Conservation (phyloP, 1,140 invertebrate genomes). For the Acromyrmex charruanus region DNA sequence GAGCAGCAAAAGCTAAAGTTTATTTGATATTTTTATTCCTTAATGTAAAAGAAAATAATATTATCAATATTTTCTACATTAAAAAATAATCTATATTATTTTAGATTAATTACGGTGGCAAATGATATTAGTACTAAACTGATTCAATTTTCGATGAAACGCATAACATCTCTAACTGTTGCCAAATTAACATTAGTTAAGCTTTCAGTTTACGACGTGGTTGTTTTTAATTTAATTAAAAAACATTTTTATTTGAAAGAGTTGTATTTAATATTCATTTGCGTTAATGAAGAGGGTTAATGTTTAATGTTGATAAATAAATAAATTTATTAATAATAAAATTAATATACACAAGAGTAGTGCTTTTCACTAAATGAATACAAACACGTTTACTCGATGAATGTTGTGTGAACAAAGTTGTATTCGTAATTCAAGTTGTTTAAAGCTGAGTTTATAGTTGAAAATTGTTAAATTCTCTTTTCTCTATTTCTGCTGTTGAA, state of each 20-base stretch:
- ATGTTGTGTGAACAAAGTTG: conserved; percentile 9
- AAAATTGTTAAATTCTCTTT: conserved; percentile 14
- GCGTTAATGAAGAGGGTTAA: background rate
- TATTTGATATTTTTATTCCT: background rate
- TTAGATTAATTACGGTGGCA: background rate
- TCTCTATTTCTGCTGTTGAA: background rate
- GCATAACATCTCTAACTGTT: conserved; percentile 13
- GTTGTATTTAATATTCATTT: background rate
- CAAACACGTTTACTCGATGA: background rate
- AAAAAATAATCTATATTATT: conserved; percentile 12
- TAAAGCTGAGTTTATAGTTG: background rate
- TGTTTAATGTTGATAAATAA: background rate
- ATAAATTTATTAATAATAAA: background rate
- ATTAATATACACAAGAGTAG: background rate
- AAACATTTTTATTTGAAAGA: background rate
- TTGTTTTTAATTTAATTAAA: too few species aligned
- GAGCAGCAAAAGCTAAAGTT: background rate
- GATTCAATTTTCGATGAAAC: conserved; percentile 26
- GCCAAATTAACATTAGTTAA: background rate
- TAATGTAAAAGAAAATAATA: background rate
- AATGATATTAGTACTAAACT: conserved; percentile 6
- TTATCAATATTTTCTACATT: background rate
- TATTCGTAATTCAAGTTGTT: conserved; percentile 27
- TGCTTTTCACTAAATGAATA: conserved; percentile 4
- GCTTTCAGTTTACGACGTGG: background rate